These are phyloP conservation scores for Melopsittacus undulatus DNA, from an alignment of 2,797 vertebrate genomes.

Conservation along the genomic window DNA sequence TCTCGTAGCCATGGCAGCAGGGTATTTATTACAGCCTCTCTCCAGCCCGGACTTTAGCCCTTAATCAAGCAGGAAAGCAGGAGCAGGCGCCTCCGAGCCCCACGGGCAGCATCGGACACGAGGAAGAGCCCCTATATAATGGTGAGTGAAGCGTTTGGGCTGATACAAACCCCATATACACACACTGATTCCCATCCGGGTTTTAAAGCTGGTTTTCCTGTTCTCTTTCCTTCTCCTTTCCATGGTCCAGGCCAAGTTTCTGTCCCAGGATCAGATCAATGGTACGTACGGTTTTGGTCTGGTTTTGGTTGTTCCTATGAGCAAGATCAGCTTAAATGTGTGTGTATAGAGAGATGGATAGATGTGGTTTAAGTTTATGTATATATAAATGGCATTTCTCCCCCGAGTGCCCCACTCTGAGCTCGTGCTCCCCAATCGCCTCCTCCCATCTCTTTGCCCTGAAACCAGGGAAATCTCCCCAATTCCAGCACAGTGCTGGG, in stretches of 20 bases:
- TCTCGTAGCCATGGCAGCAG: conserved; percentile 82
- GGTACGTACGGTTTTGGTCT: conserved; percentile 77
- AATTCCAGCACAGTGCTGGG: accelerated
- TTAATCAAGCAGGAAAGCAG: neutral
- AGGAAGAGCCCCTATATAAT: neutral
- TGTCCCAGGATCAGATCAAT: conserved; percentile 91
- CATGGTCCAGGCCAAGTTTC: conserved; percentile 89
- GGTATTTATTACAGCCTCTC: conserved; percentile 79
- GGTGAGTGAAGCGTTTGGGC: conserved; percentile 43
- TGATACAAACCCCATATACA: accelerated
- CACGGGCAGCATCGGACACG: accelerated
- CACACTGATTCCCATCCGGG: accelerated
- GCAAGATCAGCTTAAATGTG: neutral
- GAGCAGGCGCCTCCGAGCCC: neutral
- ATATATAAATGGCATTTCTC: neutral
- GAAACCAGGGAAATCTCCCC: neutral
- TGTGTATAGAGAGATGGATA: too few species aligned
- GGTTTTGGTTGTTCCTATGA: accelerated
- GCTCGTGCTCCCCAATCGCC: accelerated
- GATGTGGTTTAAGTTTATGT: neutral
- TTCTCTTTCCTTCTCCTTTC: accelerated
- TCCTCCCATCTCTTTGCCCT: neutral
- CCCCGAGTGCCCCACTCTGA: accelerated
- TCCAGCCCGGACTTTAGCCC: conserved; percentile 75
- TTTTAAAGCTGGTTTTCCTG: neutral